These are phyloP conservation scores for Tipula helvola DNA, from an alignment of 2,888 invertebrate species.

Conservation along the genomic window DNA sequence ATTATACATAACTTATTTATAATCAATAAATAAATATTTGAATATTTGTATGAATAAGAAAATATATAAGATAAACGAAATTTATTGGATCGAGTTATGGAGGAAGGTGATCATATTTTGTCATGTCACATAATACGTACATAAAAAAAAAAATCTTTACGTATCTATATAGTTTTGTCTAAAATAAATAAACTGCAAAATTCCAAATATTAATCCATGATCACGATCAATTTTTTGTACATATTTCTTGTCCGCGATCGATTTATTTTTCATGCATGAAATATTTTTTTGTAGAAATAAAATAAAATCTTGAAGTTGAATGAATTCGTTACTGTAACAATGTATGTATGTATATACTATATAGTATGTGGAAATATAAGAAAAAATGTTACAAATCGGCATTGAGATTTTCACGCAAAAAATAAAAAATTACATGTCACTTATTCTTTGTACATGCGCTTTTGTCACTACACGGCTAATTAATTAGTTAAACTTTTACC, in stretches of 20 bases:
- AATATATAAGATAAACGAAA: not conserved
- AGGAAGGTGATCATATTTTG: not conserved
- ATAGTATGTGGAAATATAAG: not conserved
- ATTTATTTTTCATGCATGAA: not conserved
- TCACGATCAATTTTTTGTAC: not conserved
- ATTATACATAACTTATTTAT: not conserved
- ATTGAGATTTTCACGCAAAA: not conserved
- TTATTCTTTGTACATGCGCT: not conserved
- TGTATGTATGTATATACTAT: too few species aligned
- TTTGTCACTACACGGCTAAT: not conserved
- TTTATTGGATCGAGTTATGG: not conserved
- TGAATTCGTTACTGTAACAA: not conserved
- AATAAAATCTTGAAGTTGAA: not conserved
- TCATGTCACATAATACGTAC: not conserved
- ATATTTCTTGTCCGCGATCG: not conserved
- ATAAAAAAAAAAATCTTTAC: not conserved
- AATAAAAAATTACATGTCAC: not conserved
- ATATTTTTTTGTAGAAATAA: not conserved
- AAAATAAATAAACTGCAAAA: not conserved
- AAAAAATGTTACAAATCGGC: not conserved
- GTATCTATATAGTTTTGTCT: not conserved
- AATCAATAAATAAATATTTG: too few species aligned
- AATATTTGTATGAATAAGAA: too few species aligned
- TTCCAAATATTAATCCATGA: not conserved
- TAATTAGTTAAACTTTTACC: not conserved